Percentiles rank a stretch among this genome's conserved stretches.
These are phyloP conservation scores for Corvus moneduloides DNA, from an alignment of 2,113 vertebrate species.

Conservation along the genomic window DNA sequence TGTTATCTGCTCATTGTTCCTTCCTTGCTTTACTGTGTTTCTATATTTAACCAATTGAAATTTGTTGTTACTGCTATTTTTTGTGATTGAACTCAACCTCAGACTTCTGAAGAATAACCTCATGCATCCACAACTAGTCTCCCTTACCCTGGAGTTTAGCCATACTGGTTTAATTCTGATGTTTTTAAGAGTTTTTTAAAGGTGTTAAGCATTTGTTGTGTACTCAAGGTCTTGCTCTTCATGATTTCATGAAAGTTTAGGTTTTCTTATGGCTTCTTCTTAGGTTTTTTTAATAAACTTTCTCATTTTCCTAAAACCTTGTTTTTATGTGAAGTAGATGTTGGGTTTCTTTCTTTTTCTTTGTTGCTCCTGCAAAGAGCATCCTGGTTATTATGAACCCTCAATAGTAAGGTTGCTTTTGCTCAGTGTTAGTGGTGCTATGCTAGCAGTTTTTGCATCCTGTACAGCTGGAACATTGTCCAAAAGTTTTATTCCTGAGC, in stretches of 20 bases:
- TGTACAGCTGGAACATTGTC: neutral
- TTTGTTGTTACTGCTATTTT: neutral
- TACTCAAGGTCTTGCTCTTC: neutral
- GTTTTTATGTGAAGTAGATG: neutral
- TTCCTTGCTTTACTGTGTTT: neutral
- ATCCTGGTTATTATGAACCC: neutral
- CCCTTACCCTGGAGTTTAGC: neutral
- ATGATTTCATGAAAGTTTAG: neutral
- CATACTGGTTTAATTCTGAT: neutral
- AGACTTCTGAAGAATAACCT: neutral
- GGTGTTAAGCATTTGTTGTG: neutral
- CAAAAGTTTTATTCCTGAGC: neutral
- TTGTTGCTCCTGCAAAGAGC: neutral
- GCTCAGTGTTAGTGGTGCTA: neutral
- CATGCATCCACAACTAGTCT: neutral
- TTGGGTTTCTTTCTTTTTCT: neutral
- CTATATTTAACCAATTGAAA: neutral
- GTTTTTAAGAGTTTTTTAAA: neutral
- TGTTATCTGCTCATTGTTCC: neutral
- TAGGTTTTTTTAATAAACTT: neutral
- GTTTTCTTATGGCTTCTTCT: neutral
- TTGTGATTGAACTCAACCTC: neutral
- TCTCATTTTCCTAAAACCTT: neutral
- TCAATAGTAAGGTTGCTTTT: neutral
- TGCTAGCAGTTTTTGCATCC: neutral